phyloP scores from a whole-genome alignment of 2,797 vertebrate genomes.

The Leptoclinus maculatus region DNA sequence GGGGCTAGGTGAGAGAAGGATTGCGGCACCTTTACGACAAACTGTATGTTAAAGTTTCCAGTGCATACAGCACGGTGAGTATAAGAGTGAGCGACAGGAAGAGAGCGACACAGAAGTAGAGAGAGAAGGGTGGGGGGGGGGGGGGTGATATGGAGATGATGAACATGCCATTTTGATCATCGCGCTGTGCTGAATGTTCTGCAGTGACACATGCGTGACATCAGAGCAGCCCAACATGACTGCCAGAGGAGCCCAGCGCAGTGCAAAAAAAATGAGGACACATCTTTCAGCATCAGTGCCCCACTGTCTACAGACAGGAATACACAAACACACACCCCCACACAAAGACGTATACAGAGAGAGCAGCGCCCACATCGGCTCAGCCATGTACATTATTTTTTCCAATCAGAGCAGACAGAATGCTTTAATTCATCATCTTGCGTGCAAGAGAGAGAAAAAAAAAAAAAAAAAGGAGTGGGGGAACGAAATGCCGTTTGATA shows the following conservation, averaged over 20 bases:
- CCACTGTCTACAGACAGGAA: slow-evolving; percentile 71
- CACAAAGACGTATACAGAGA: slow-evolving; percentile 63
- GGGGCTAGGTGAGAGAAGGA: slow-evolving; percentile 38
- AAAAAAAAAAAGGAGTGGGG: background rate
- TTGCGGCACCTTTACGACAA: slow-evolving; percentile 40
- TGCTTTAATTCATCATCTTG: slow-evolving; percentile 52
- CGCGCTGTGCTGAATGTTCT: slow-evolving; percentile 54
- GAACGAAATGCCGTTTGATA: slow-evolving; percentile 47
- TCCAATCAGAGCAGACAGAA: slow-evolving; percentile 67
- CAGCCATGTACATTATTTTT: slow-evolving; percentile 56
- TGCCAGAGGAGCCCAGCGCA: slow-evolving; percentile 66
- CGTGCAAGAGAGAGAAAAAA: slow-evolving; percentile 8
- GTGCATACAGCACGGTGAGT: background rate
- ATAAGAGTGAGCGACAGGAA: slow-evolving; percentile 35
- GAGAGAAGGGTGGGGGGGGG: background rate
- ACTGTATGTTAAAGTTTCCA: slow-evolving; percentile 26
- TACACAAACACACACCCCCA: slow-evolving; percentile 62
- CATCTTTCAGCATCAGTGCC: slow-evolving; percentile 82
- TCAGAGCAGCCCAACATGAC: slow-evolving; percentile 73
- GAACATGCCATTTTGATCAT: slow-evolving; percentile 63
- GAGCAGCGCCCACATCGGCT: slow-evolving; percentile 47
- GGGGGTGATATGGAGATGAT: slow-evolving; percentile 42
- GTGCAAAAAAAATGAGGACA: slow-evolving; percentile 77
- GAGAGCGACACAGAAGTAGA: slow-evolving; percentile 51
- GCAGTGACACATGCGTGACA: slow-evolving; percentile 75